A percentile compares a stretch with the other conserved stretches of the same genome.
Conservation (phyloP, 1,140 invertebrate genomes). For the Zaprionus davidi region DNA sequence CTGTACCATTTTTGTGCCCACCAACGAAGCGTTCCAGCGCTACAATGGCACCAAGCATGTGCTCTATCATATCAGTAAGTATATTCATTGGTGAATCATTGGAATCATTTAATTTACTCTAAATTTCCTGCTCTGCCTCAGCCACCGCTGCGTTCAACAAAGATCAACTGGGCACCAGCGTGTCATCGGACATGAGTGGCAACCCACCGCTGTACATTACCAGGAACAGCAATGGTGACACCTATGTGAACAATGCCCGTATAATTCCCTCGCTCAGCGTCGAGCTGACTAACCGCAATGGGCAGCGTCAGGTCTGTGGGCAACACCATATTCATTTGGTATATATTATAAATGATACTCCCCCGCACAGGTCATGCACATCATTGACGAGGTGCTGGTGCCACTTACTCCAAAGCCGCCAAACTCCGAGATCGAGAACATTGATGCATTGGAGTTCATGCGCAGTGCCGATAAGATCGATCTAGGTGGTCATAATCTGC, state of each 20-base stretch:
- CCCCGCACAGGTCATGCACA: constrained; percentile 89
- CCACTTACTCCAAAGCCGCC: constrained; percentile 87
- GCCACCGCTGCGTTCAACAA: constrained; percentile 89
- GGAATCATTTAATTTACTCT: constrained; percentile 49
- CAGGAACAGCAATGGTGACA: constrained; percentile 87
- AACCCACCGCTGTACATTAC: constrained; percentile 93
- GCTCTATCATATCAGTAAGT: constrained; percentile 93
- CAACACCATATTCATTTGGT: not conserved
- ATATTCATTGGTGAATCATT: constrained; percentile 18
- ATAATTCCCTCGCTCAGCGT: constrained; percentile 89
- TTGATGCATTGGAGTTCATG: constrained; percentile 91
- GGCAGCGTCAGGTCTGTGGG: constrained; percentile 88
- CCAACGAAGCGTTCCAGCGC: constrained; percentile 91
- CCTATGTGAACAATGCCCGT: constrained; percentile 93
- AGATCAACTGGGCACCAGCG: constrained; percentile 87
- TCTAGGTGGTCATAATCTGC: constrained; percentile 87
- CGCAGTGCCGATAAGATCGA: constrained; percentile 90
- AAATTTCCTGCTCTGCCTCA: constrained; percentile 77
- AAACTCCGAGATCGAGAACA: constrained; percentile 89
- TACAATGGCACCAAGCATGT: constrained; percentile 86
- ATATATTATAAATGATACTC: not conserved
- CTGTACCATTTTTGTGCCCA: constrained; percentile 91
- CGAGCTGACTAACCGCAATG: constrained; percentile 86
- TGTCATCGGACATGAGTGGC: constrained; percentile 90
- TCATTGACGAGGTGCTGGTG: constrained; percentile 92